Evolutionary conservation across 2,888 invertebrate species (phyloP), one percentile per base, ranked within the genome.

Genomic region (Stenotaenia linearis): DNA sequence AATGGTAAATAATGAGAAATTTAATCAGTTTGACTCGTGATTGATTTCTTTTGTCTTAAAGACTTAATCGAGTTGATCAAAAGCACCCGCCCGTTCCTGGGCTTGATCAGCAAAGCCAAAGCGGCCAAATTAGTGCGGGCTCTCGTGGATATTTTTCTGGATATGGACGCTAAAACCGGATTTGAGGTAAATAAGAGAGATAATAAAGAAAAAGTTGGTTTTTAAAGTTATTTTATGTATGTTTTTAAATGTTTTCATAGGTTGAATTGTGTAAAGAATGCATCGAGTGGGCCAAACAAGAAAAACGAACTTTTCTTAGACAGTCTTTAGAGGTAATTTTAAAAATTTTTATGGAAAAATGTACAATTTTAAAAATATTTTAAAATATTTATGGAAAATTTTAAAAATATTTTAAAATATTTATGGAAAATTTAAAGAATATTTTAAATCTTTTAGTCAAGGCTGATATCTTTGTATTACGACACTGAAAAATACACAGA

Each of bases 251-350:
- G 4, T 18, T 56, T 56, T 81, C 82, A 32, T 81, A 89, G 88
- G 87, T 89, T 80, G 86, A 88, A 25, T 83, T 90, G 74, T 89
- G 89, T 81, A 84, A 88, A 88, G 98, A 99, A 88, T 98, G 98
- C 88, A 99, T 99, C 88, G 96, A 97, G 88, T 99, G 99, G 99
- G 97, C 99, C 35, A 97, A 97, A 86, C 94, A 96, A 85, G 98
- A 99, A 87, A 93, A 97, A 83, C 91, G 99, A 83, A 98, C 97
- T 23, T 99, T 98, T 87, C 88, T 99, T 81, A 90, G 99, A 83
- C 99, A 99, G 87, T 96, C 97, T 0, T 87, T 99, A 83, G 97
- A 99, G 87, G 86, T 86, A 81, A 78, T 21, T 21, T 21, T 74
- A 18, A 18, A 18, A 74, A 10, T 74, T n/a, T n/a, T n/a, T n/a